Evolutionary conservation across 2,113 vertebrate genomes (phyloP).

Genomic region (Aptenodytes forsteri): DNA sequence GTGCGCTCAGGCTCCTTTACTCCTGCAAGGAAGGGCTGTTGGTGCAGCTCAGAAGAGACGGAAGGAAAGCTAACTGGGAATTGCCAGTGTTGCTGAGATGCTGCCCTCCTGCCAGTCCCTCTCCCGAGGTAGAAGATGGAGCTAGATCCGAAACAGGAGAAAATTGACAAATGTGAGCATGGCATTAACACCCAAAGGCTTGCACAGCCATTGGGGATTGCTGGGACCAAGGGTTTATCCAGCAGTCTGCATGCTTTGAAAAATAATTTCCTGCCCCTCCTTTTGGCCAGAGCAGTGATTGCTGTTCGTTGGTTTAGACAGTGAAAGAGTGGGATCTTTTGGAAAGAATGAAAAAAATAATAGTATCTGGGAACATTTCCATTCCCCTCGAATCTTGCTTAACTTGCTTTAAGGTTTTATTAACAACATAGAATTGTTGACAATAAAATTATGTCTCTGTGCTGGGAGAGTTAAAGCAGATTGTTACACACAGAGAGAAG

Average conservation of each 20-base stretch:
- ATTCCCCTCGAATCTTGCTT: not conserved
- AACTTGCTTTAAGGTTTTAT: conserved; percentile 5
- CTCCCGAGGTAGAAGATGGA: not conserved
- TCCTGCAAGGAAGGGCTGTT: not conserved
- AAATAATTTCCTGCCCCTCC: not conserved
- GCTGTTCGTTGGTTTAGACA: not conserved
- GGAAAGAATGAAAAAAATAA: not conserved
- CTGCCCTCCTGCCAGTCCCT: not conserved
- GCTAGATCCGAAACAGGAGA: not conserved
- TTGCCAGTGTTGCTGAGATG: not conserved
- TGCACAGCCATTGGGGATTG: not conserved
- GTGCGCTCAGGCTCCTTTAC: not conserved
- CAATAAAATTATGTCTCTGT: conserved; percentile 12
- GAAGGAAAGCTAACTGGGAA: not conserved
- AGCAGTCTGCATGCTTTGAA: not conserved
- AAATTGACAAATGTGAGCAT: not conserved
- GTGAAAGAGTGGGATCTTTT: not conserved
- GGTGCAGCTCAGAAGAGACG: not conserved
- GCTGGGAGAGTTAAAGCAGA: conserved; percentile 13
- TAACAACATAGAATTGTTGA: not conserved
- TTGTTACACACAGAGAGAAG: not conserved
- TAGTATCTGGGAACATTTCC: not conserved
- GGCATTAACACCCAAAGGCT: not conserved
- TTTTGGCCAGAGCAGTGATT: not conserved
- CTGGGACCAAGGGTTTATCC: not conserved